A percentile compares a stretch with the other conserved stretches of the same genome.
Conservation (phyloP, 2,797 vertebrate genomes). For the Babyrousa celebensis region DNA sequence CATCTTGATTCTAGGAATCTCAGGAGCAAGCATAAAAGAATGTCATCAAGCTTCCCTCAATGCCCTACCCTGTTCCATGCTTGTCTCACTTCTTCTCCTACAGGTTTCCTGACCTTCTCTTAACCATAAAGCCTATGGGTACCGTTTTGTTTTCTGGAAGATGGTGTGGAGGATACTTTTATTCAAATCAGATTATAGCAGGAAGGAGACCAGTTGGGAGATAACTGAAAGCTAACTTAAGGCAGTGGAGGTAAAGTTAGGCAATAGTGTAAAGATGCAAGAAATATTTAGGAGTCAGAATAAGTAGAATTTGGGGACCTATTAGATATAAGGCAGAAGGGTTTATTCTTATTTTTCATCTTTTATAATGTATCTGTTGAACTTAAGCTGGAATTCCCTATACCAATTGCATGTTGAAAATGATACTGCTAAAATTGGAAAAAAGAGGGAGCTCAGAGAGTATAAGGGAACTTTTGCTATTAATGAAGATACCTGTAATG, state of each 20-base stretch:
- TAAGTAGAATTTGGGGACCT: background rate
- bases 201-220: background rate
- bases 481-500: background rate
- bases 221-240: background rate
- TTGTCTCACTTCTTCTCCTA: background rate
- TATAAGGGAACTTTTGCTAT: background rate
- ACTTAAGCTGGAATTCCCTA: conserved; percentile 14
- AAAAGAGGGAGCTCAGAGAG: background rate
- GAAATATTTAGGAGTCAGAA: background rate
- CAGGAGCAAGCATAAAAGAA: background rate
- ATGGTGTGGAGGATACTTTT: background rate
- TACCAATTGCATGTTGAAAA: conserved; percentile 13
- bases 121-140: background rate
- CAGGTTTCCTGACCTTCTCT: background rate
- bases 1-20: background rate
- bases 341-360: background rate
- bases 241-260: background rate
- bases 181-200: background rate
- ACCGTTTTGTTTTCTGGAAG: conserved; percentile 13
- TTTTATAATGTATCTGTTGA: background rate
- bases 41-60: background rate
- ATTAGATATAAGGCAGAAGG: background rate
- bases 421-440: background rate
- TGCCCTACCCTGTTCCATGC: background rate
- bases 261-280: background rate